Base-by-base conservation (phyloP, 2,797 vertebrate genomes). In the Brachyrhaphis roseni region DNA sequence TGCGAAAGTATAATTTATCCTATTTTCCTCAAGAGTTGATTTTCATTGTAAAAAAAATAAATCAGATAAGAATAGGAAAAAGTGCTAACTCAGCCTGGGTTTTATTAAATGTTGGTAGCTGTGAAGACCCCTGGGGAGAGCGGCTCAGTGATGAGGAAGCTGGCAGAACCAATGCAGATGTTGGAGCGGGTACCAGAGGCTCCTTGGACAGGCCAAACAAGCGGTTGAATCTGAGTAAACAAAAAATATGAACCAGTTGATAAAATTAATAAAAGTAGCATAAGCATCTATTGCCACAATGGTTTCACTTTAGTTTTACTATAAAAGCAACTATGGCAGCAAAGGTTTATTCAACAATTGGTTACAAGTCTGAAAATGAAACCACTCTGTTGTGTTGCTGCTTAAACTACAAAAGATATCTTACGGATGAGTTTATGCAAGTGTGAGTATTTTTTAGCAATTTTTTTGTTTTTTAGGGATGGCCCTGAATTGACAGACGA, bases 141-240 rank as follows among this genome's bases (percentile, higher is more conserved):
- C 34, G 90, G 72, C 49, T 16, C 16, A 92, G 51, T 6, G 88
- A 79, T 1, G 90, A 82, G 20, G 93, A 82, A 8, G 83, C 71
- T 36, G 90, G 74, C 41, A 81, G 45, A 59, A 81, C 31, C 18
- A 90, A 81, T 4, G 83, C 73, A 31, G 88, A 82, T 57, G 88
- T 75, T 72, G 92, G 77, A 71, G 83, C 83, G 31, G 92, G 90
- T 45, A 94, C 89, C 18, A 96, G 80, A 5, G 95, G 94, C 26
- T 86, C 92, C 83, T 95, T 96, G 20, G 93, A 75, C 51, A 95
- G 87, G 79, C 95, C 94, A 78, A 97, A 94, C 36, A 97, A 92
- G 71, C 93, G 95, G 81, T 96, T 95, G 86, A 97, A 97, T 88
- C 96, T 96, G 81, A 36, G 77, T 64, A 7, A 2, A 11, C 53